Base-by-base conservation (phyloP, 2,797 vertebrate genomes). In the Spea hammondii region DNA sequence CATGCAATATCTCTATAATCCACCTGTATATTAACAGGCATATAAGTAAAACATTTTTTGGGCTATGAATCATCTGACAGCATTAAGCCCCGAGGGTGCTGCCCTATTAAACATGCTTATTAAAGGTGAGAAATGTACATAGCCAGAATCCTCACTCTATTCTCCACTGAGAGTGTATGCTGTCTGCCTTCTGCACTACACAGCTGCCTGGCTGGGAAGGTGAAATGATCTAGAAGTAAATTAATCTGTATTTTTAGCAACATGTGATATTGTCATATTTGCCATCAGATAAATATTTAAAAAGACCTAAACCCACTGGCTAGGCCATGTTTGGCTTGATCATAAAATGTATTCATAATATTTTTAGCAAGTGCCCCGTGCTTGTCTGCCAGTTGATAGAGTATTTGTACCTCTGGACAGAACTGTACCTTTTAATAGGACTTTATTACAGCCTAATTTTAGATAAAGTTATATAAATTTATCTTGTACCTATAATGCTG, bases 61-160 rank as follows among this genome's bases (percentile, higher is more conserved):
- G 32, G n/a, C 10, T 70, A 8, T 75, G 53, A 72, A 70, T 75
- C 60, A 13, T 57, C 64, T 65, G 44, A 70, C 14, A 51, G 59
- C 67, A 55, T 51, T 70, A 7, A 65, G 51, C 67, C 72, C 69
- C 78, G 51, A 49, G 67, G 72, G 72, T 75, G 50, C 72, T 80
- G 78, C 72, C 67, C 78, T 80, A 76, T 70, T 80, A 75, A 80
- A 53, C 67, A 80, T 80, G 72, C 78, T 80, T 80, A 80, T 80
- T 80, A 80, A 62, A 80, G 72, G 78, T 80, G 78, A 80, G 78
- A 80, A 80, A 80, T 70, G 72, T 80, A 70, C 67, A 70, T 60
- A 65, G 10, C 59, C 70, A 50, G 72, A 66, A 55, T 76, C 60
- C 68, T 62, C 45, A 74, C 67, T 74, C 65, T 64, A 70, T 70